Conservation (phyloP, 2,113 vertebrate genomes). For the Gopherus evgoodei region DNA sequence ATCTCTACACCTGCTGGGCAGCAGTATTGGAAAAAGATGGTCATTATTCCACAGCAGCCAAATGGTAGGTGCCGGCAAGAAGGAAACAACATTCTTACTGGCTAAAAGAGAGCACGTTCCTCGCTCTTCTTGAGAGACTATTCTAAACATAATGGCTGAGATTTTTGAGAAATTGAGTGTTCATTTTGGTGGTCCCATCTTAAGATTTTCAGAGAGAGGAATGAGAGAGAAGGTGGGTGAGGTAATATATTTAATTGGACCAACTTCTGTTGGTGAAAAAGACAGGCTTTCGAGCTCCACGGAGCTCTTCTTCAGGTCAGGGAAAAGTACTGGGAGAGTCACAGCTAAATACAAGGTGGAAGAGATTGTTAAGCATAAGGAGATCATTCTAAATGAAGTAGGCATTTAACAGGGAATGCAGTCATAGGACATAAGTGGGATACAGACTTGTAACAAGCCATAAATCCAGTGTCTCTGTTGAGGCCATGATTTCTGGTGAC, state of each 20-base stretch:
- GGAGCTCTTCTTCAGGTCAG: not conserved
- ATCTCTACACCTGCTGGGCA: slow-evolving; percentile 91
- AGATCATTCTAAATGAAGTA: not conserved
- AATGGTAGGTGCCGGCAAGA: slow-evolving; percentile 84
- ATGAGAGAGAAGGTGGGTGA: not conserved
- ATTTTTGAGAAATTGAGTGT: not conserved
- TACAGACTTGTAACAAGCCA: not conserved
- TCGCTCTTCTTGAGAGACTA: not conserved
- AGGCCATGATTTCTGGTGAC: not conserved
- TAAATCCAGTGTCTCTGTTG: not conserved
- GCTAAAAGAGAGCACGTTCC: not conserved
- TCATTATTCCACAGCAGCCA: slow-evolving; percentile 93
- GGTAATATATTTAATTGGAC: not conserved
- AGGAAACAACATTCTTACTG: not conserved
- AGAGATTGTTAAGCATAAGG: not conserved
- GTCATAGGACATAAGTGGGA: not conserved
- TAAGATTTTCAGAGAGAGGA: not conserved
- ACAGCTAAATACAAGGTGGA: not conserved
- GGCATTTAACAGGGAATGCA: not conserved
- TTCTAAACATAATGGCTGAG: not conserved
- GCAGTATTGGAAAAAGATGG: slow-evolving; percentile 90
- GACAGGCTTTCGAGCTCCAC: not conserved
- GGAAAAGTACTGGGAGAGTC: not conserved
- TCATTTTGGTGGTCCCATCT: not conserved
- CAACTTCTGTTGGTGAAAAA: not conserved